A percentile compares a stretch with the other conserved stretches of the same genome.
phyloP scores from a whole-genome alignment of 2,797 vertebrate species.

The Coregonus ussuriensis region DNA sequence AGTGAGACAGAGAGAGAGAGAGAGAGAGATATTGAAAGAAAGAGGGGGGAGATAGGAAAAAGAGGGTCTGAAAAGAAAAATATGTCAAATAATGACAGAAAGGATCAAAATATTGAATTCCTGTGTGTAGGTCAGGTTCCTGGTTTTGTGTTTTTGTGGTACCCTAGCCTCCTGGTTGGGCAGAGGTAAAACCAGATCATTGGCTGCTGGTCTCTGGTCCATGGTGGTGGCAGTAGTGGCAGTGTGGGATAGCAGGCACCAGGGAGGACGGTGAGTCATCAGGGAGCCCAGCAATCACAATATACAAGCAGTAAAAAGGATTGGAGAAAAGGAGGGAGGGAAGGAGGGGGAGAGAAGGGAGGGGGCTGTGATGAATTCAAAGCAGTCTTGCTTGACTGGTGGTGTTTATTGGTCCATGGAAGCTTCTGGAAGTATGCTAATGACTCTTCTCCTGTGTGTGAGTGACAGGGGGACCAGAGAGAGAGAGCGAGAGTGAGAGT shows the following conservation, averaged over 20 bases:
- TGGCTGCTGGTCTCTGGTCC: neutral
- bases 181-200: neutral
- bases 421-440: constrained; percentile 56
- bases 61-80: neutral
- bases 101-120: neutral
- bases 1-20: neutral
- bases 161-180: neutral
- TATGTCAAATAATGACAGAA: neutral
- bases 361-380: constrained; percentile 51
- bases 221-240: neutral
- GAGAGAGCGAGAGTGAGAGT: neutral
- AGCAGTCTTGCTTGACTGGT: constrained; percentile 59
- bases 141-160: neutral
- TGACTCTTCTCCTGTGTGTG: constrained; percentile 48
- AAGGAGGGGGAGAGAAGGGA: neutral
- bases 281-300: neutral
- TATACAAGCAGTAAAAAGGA: neutral
- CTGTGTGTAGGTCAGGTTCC: neutral
- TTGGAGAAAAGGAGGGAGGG: neutral
- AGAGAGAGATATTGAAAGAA: neutral
- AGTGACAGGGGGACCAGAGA: constrained; percentile 10
- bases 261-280: neutral
- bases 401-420: constrained; percentile 58
- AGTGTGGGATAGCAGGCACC: neutral
- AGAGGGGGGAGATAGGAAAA: neutral